phyloP scores from a whole-genome alignment of 2,888 invertebrate genomes.

The Temnothorax ravouxi region DNA sequence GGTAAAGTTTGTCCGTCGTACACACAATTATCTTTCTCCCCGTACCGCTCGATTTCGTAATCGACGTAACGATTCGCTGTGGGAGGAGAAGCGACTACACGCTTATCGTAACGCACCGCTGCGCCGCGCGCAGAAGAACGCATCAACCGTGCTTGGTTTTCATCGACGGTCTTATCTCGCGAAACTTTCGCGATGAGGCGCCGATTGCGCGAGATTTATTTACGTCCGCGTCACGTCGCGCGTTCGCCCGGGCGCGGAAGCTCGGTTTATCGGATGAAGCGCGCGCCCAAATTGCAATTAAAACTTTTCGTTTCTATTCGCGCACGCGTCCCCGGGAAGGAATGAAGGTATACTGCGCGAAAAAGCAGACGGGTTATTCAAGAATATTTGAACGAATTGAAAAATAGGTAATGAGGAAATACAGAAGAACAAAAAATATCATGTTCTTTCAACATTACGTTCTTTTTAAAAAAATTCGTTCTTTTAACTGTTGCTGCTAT shows the following conservation, averaged over 20 bases:
- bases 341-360: not conserved
- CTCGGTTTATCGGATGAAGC: constrained; percentile 51
- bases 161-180: constrained; percentile 50
- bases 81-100: constrained; percentile 28
- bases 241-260: constrained; percentile 31
- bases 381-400: not conserved
- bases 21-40: constrained; percentile 67
- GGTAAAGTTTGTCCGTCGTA: constrained; percentile 69
- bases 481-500: not conserved
- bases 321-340: constrained; percentile 4
- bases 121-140: constrained; percentile 30
- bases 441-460: not conserved
- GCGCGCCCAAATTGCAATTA: constrained; percentile 56
- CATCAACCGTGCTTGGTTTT: constrained; percentile 34
- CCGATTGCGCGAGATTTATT: constrained; percentile 61
- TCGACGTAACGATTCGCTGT: constrained; percentile 58
- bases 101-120: constrained; percentile 13
- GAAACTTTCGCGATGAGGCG: constrained; percentile 58
- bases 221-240: constrained; percentile 56
- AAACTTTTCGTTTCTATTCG: constrained; percentile 57
- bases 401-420: constrained; percentile 13
- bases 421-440: not conserved
- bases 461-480: not conserved
- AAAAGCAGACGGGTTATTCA: constrained; percentile 22
- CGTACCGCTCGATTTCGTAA: constrained; percentile 67